These are phyloP conservation scores for Calonectris borealis DNA, from an alignment of 2,113 vertebrate species.

Conservation along the genomic window DNA sequence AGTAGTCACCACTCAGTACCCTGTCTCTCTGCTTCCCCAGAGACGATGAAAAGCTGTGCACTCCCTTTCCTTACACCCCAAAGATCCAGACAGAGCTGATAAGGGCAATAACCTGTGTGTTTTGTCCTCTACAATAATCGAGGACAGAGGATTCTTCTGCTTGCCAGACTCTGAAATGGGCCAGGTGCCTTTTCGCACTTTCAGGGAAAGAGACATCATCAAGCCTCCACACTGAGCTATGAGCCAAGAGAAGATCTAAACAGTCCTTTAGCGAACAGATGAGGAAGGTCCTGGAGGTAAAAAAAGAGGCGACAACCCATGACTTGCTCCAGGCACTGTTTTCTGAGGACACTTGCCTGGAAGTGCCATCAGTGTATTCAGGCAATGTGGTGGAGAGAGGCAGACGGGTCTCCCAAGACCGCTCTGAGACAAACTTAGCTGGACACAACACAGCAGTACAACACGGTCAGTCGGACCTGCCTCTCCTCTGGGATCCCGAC, in stretches of 20 bases:
- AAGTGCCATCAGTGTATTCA: neutral
- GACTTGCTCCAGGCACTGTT: neutral
- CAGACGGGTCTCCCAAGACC: neutral
- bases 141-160: neutral
- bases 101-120: neutral
- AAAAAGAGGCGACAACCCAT: neutral
- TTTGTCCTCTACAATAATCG: neutral
- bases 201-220: neutral
- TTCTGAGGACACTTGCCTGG: neutral
- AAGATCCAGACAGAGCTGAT: neutral
- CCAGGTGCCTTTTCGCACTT: neutral
- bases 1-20: neutral
- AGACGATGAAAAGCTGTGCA: neutral
- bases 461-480: rapidly evolving
- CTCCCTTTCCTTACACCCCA: neutral
- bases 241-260: neutral
- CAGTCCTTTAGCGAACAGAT: neutral
- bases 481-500: neutral
- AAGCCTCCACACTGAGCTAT: neutral
- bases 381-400: neutral
- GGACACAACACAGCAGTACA: neutral
- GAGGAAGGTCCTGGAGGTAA: neutral
- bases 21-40: neutral
- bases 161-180: neutral
- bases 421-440: neutral